A percentile compares a stretch with the other conserved stretches of the same genome.
Evolutionary conservation across 2,113 vertebrate genomes (phyloP).

Genomic region (Sinocyclocheilus anophthalmus): DNA sequence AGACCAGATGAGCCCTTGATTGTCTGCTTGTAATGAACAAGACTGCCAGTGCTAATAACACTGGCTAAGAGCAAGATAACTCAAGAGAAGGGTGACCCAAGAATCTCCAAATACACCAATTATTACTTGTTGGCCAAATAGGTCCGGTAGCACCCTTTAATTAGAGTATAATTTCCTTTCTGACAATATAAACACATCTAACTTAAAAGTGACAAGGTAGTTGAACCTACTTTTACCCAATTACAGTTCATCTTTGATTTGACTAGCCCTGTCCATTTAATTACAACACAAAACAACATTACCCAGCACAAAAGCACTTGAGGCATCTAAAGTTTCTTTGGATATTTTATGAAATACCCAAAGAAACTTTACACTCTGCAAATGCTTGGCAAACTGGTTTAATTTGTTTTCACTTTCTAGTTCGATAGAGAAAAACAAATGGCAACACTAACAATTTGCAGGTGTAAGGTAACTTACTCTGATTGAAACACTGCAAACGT

Average conservation of each 20-base stretch:
- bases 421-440: background rate
- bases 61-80: constrained; percentile 9
- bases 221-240: background rate
- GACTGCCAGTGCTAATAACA: background rate
- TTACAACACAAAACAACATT: background rate
- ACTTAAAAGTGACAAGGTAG: no score
- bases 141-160: background rate
- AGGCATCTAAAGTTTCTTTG: no score
- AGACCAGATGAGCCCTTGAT: background rate
- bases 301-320: no score
- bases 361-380: no score
- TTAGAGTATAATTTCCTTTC: background rate
- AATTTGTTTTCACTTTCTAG: background rate
- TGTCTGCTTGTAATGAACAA: constrained; percentile 9
- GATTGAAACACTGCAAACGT: no score
- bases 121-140: background rate
- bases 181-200: background rate
- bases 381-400: background rate
- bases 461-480: no score
- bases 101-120: constrained; percentile 5
- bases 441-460: no score
- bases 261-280: background rate
- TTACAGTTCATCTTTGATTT: background rate
- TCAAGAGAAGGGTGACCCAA: background rate
- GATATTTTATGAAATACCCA: no score